These are phyloP conservation scores for Epizoanthus scotinus DNA, from an alignment of 92 coral and sea anemone genomes.

Conservation along the genomic window DNA sequence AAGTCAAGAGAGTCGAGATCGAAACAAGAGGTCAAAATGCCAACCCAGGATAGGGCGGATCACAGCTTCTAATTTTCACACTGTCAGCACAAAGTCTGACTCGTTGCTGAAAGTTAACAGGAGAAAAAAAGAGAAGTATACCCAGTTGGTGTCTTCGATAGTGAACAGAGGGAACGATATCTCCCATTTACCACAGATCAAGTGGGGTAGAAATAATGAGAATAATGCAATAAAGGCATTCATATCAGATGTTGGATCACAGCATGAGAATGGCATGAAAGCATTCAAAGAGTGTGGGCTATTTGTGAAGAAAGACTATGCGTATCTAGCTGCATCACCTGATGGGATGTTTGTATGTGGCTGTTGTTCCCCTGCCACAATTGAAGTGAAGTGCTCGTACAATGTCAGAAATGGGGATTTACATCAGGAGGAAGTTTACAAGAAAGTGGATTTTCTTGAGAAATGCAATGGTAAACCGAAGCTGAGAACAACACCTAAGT, in stretches of 20 bases:
- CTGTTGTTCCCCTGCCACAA: slow-evolving; percentile 28
- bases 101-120: too few relatives aligned
- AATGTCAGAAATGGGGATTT: slow-evolving; percentile 2
- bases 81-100: slow-evolving; percentile 35
- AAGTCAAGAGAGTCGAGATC: slow-evolving; percentile 33
- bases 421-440: not conserved
- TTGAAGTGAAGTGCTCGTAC: slow-evolving; percentile 45
- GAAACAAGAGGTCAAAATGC: slow-evolving; percentile 19
- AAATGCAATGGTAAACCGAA: slow-evolving; percentile 16
- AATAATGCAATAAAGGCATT: slow-evolving; percentile 48
- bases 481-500: slow-evolving; percentile 20
- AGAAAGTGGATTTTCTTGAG: slow-evolving; percentile 34
- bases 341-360: slow-evolving; percentile 45
- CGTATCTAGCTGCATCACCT: slow-evolving; percentile 59
- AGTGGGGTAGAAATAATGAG: slow-evolving; percentile 39
- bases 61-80: slow-evolving; percentile 41
- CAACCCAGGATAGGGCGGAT: slow-evolving; percentile 38
- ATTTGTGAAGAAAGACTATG: slow-evolving; percentile 43
- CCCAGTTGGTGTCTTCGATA: not conserved
- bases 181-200: slow-evolving; percentile 47
- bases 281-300: slow-evolving; percentile 47
- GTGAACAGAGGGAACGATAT: not conserved
- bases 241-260: slow-evolving; percentile 55
- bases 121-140: too few relatives aligned
- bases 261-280: slow-evolving; percentile 49